Conservation (phyloP, 1,140 invertebrate genomes). For the Listronotus oregonensis region DNA sequence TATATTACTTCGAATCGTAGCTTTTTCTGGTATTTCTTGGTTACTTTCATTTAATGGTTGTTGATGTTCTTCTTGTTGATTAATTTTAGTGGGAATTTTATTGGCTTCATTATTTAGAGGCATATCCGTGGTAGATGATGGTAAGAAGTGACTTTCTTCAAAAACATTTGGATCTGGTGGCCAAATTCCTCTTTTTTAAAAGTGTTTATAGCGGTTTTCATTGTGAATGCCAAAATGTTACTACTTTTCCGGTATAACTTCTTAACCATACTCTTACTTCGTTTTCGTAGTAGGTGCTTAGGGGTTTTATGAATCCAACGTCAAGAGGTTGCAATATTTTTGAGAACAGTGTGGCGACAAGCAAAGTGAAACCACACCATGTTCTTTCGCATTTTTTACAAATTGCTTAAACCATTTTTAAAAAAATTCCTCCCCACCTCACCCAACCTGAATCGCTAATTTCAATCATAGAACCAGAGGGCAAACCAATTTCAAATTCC, state of each 20-base stretch:
- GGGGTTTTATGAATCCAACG: conserved; percentile 53
- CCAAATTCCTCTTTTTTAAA: conserved; percentile 39
- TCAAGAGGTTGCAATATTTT: conserved; percentile 54
- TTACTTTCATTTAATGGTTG: no score
- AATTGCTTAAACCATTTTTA: conserved; percentile 51
- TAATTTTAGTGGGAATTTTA: no score
- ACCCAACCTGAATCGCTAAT: not conserved
- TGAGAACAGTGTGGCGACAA: conserved; percentile 56
- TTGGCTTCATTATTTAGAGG: conserved; percentile 4
- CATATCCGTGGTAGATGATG: conserved; percentile 29
- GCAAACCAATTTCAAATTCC: conserved; percentile 37
- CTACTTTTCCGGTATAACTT: conserved; percentile 24
- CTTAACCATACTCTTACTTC: conserved; percentile 29
- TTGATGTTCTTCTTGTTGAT: no score
- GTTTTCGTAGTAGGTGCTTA: conserved; percentile 37
- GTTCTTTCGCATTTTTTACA: conserved; percentile 31
- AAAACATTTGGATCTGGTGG: conserved; percentile 35
- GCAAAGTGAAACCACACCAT: conserved; percentile 51
- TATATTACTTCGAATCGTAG: no score
- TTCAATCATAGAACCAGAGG: conserved; percentile 38
- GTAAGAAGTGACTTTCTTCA: conserved; percentile 34
- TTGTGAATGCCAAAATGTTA: conserved; percentile 40
- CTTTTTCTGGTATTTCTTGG: no score
- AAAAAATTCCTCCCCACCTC: conserved; percentile 47
- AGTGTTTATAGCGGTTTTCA: conserved; percentile 37